A percentile compares a stretch with the other conserved stretches of the same genome.
Conservation (phyloP, 37 sponge, comb jelly and placozoan species). For the Chondrilla cf. caribensis region DNA sequence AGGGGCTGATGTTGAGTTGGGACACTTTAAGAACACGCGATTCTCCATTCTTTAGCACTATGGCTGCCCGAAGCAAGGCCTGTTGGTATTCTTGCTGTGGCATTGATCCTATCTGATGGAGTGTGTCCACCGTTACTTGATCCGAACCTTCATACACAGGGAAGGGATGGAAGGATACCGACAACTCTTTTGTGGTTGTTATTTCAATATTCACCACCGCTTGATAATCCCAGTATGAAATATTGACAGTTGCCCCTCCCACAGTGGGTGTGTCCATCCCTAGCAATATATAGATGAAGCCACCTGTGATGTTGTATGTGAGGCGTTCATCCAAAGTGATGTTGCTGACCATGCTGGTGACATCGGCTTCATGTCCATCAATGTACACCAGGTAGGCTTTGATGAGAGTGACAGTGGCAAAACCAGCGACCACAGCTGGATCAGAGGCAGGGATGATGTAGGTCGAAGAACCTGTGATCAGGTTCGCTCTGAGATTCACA, state of each 20-base stretch:
- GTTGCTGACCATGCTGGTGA: not conserved
- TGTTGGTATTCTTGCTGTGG: slow-evolving; percentile 24
- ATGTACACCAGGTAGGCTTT: not conserved
- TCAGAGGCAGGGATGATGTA: not conserved
- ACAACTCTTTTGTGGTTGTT: not conserved
- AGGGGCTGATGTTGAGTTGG: not conserved
- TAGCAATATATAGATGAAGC: too few species aligned
- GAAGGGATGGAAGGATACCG: slow-evolving; percentile 7
- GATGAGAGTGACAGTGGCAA: not conserved
- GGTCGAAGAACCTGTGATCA: not conserved
- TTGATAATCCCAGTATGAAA: not conserved
- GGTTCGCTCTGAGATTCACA: not conserved
- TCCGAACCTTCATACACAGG: slow-evolving; percentile 12
- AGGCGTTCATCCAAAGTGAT: not conserved
- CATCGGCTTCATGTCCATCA: slow-evolving; percentile 1
- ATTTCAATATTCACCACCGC: not conserved
- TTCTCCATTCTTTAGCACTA: slow-evolving; percentile 7
- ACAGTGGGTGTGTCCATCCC: too few species aligned
- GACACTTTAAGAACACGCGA: too few species aligned
- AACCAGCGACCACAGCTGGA: not conserved
- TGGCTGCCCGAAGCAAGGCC: not conserved
- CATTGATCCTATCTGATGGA: slow-evolving; percentile 31
- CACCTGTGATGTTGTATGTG: not conserved
- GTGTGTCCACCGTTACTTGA: not conserved
- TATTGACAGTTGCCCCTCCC: not conserved